Evolutionary conservation across 2,888 invertebrate genomes (phyloP), one percentile per base, ranked within the genome.

Genomic region (Rutpela maculata): DNA sequence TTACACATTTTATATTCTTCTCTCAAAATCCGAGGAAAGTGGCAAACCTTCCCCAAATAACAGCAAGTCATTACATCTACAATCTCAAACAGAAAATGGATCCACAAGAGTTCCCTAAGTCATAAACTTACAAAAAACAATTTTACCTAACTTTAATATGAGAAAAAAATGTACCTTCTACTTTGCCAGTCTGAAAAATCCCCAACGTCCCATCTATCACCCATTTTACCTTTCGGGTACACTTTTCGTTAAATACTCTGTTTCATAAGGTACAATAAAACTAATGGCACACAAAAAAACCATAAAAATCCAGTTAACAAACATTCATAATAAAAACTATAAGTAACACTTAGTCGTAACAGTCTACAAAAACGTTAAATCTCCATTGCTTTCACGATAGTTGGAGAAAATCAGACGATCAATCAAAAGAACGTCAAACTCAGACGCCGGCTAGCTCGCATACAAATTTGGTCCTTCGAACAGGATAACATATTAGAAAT

Each of bases 241-340:
- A n/a, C n/a, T n/a, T 9, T 35, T 35, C 31, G 9, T 9, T 35
- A 35, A 35, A 35, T 35, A 50, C 4, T n/a, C n/a, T n/a, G 15
- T 43, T 43, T 43, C 15, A 0, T 50, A 50, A n/a, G n/a, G 50
- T 50, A 50, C n/a, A 50, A 50, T n/a, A 65, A 65, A 7, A 17
- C 18, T 10, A 38, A 65, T 65, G 69, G 67, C 68, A 75, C 73
- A 43, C 17, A 56, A 26, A 76, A 68, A 74, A 43, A n/a, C 60
- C 65, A 55, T 65, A 76, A 76, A 78, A 71, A 74, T 26, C 43
- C 62, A 50, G 60, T 66, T 65, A 74, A 78, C 55, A 38, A 65
- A 43, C 43, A 65, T 11, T 35, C 11, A 43, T 12, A 60, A 60
- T 26, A 15, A 6, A 17, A 26, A 60, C 15, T 4, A 12, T 50